Percentiles rank a stretch among this genome's conserved stretches.
phyloP scores from a whole-genome alignment of 1,140 invertebrate species.

The Prorops nasuta region DNA sequence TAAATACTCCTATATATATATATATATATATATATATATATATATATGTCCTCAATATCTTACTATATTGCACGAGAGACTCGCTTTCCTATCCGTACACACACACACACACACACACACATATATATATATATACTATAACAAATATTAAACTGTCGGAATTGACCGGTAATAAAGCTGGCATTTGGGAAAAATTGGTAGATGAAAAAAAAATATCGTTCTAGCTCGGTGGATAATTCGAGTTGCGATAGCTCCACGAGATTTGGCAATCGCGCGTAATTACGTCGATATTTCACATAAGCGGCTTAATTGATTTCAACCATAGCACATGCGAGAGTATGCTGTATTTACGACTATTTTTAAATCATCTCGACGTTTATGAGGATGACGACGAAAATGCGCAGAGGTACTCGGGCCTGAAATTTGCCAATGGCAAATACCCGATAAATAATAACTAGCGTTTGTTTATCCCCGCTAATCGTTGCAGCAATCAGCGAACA shows the following conservation, averaged over 20 bases:
- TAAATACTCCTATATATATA: too few relatives aligned
- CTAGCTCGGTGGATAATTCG: slow-evolving; percentile 36
- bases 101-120: too few relatives aligned
- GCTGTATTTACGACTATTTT: slow-evolving; percentile 37
- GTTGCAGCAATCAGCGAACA: too few relatives aligned
- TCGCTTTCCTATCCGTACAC: too few relatives aligned
- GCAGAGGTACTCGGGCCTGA: slow-evolving; percentile 23
- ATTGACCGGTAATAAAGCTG: too few relatives aligned
- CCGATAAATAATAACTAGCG: slow-evolving; percentile 24
- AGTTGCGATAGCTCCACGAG: slow-evolving; percentile 26
- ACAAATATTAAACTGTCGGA: too few relatives aligned
- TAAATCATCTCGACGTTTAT: slow-evolving; percentile 37
- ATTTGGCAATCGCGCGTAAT: slow-evolving; percentile 42
- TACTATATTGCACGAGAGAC: too few relatives aligned
- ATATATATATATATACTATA: too few relatives aligned
- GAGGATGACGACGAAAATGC: slow-evolving; percentile 33
- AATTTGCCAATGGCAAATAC: slow-evolving; percentile 24
- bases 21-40: too few relatives aligned
- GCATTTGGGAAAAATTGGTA: too few relatives aligned
- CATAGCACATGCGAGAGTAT: neutral
- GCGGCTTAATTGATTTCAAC: slow-evolving; percentile 45
- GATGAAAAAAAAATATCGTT: too few relatives aligned
- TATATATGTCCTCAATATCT: too few relatives aligned
- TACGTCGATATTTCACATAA: slow-evolving; percentile 42
- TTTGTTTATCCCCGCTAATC: neutral